Evolutionary conservation across 1,140 invertebrate species (phyloP), one percentile per base, ranked within the genome.

Genomic region (Drosophila oshimai): DNA sequence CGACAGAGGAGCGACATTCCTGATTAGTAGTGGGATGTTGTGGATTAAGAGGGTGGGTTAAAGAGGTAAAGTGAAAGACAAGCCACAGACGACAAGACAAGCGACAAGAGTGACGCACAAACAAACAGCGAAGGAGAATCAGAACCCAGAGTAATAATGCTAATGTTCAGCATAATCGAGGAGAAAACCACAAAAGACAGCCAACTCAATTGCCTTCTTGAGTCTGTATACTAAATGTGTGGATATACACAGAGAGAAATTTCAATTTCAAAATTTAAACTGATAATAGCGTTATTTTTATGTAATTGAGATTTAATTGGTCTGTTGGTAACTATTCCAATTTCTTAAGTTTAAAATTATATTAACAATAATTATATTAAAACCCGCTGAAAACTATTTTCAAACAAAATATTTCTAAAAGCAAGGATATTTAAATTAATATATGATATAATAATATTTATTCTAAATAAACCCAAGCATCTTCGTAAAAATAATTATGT

Each of bases 81-180:
- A 29, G 67, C 67, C 68, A 26, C 67, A 71, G 67, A 70, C 67
- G 34, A 49, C 33, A 20, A n/a, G 29, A 39, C 36, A 42, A n/a
- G n/a, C n/a, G 42, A 42, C 41, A 47, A 29, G 37, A 28, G 6
- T 4, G 6, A 34, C 6, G 12, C 3, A 7, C 7, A 51, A 17
- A 15, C 22, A 54, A 13, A 34, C 13, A 9, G n/a, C 12, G 12
- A 33, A 22, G 44, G 31, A 37, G 26, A 9, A 34, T 47, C 50
- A 46, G 58, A 71, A 64, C 55, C 75, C 51, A 87, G 75, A 86
- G 68, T 72, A 72, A 87, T 87, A 64, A 62, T 57, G 77, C 65
- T 75, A 79, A 87, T 72, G 74, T 55, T 49, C 33, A 36, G 57
- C 65, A 62, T 72, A 68, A 86, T 80, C 81, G 70, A 72, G 54